Conservation (phyloP, 2,888 invertebrate genomes). For the Sympetrum striolatum region DNA sequence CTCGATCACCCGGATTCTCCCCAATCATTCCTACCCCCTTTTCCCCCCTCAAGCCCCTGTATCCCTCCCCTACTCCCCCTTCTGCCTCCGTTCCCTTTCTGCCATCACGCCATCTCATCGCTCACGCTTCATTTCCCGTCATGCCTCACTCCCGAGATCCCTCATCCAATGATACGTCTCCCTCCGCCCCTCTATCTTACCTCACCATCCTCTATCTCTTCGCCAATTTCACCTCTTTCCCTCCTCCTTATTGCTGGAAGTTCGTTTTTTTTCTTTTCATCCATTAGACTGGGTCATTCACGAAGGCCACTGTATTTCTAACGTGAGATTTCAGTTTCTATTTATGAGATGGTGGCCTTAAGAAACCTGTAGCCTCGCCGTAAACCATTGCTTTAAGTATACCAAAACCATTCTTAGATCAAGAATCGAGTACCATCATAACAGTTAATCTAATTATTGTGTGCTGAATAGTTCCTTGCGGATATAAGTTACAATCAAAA, state of each 20-base stretch:
- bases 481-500: too few species aligned
- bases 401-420: too few species aligned
- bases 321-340: neutral
- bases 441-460: too few species aligned
- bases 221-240: neutral
- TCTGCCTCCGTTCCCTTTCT: neutral
- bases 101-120: neutral
- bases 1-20: neutral
- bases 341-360: too few species aligned
- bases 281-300: neutral
- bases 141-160: neutral
- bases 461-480: too few species aligned
- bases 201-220: neutral
- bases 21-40: neutral
- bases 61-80: neutral
- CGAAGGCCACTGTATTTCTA: neutral
- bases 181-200: neutral
- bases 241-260: neutral
- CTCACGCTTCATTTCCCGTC: neutral
- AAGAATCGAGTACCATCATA: too few species aligned
- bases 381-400: too few species aligned
- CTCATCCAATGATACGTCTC: neutral
- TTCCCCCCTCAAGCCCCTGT: too few species aligned
- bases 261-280: neutral
- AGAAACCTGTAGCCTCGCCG: too few species aligned